Evolutionary conservation across 1,140 invertebrate species (phyloP).

Genomic region (Phocides pigmalion): DNA sequence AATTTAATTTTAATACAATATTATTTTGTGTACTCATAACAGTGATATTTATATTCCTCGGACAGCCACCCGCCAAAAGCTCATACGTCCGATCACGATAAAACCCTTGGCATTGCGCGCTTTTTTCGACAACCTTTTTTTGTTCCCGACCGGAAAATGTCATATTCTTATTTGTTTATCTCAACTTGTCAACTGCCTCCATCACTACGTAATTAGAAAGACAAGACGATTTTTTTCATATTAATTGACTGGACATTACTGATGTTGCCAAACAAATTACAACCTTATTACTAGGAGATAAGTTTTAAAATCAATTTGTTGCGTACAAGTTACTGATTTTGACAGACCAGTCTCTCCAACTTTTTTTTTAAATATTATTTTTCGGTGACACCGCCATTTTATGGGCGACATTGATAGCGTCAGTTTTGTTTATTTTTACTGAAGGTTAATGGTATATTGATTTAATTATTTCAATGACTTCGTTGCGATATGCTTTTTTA

Average conservation of each 20-base stretch:
- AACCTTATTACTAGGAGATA: conserved; percentile 25
- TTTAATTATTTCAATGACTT: conserved; percentile 37
- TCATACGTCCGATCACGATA: conserved; percentile 48
- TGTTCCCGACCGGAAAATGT: conserved; percentile 53
- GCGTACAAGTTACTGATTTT: conserved; percentile 33
- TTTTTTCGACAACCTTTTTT: conserved; percentile 48
- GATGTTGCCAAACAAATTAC: neutral
- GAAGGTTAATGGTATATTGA: conserved; percentile 36
- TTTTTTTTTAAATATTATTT: conserved; percentile 63
- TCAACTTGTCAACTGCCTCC: conserved; percentile 65
- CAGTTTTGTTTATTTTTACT: conserved; percentile 36
- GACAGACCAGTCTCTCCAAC: conserved; percentile 46
- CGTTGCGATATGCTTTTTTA: conserved; percentile 29
- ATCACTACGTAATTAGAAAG: conserved; percentile 70
- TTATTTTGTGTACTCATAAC: neutral
- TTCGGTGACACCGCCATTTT: conserved; percentile 69
- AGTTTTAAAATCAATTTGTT: conserved; percentile 17
- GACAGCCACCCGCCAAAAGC: conserved; percentile 21
- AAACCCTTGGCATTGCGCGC: conserved; percentile 55
- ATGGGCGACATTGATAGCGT: conserved; percentile 29
- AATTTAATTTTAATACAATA: no score
- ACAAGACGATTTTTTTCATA: conserved; percentile 65
- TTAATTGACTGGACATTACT: conserved; percentile 52
- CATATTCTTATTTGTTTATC: conserved; percentile 72
- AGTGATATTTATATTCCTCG: conserved; percentile 24